Conservation (phyloP, 2,888 invertebrate species). For the Pachymerium ferrugineum region DNA sequence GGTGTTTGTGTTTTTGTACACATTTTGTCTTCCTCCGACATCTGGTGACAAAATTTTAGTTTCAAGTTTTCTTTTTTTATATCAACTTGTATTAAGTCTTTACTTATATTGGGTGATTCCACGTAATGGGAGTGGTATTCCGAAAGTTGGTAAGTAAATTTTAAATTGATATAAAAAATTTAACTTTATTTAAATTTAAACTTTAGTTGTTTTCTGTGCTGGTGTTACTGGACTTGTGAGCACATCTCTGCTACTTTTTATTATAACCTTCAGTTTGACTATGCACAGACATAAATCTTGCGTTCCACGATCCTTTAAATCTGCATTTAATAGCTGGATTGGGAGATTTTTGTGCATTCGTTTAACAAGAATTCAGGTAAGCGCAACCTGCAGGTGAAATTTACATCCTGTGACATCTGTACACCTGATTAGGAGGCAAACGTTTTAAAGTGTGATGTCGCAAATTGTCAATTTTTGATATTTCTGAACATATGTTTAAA, state of each 20-base stretch:
- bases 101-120: neutral
- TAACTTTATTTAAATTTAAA: no score
- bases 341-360: neutral
- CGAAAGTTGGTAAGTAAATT: neutral
- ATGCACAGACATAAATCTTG: neutral
- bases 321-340: neutral
- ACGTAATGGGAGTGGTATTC: neutral
- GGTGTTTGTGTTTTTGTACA: neutral
- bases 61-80: neutral
- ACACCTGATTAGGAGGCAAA: no score
- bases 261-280: neutral
- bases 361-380: neutral
- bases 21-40: slow-evolving; percentile 4
- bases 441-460: no score
- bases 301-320: neutral
- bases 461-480: no score
- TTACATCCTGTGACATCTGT: no score
- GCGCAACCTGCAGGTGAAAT: no score
- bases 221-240: neutral
- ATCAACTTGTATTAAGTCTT: neutral
- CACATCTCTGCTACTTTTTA: neutral
- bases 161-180: no score
- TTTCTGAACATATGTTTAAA: no score
- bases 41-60: neutral
- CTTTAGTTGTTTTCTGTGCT: neutral